Evolutionary conservation across 2,797 vertebrate species (phyloP).

Genomic region (Phrynocephalus guinanensis): DNA sequence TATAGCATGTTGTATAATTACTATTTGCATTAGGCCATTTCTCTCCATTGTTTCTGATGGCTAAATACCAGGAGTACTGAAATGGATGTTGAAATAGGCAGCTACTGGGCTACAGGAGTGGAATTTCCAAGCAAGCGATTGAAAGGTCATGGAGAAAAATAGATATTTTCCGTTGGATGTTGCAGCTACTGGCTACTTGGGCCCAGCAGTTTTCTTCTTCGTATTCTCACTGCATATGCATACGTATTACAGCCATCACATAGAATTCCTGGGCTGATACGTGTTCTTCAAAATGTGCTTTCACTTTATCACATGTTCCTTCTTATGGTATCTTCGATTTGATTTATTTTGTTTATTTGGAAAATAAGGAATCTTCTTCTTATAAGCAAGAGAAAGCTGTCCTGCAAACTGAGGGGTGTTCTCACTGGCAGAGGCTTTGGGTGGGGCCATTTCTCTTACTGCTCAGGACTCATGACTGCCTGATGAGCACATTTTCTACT

Average conservation of each 20-base stretch:
- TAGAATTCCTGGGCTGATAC: background rate
- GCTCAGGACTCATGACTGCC: conserved; percentile 23
- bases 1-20: conserved; percentile 20
- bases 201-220: conserved; percentile 38
- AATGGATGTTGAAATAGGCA: conserved; percentile 47
- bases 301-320: conserved; percentile 22
- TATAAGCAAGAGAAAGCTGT: conserved; percentile 1
- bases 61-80: conserved; percentile 49
- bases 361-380: conserved; percentile 30
- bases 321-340: conserved; percentile 28
- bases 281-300: background rate
- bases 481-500: conserved; percentile 49
- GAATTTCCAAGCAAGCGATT: conserved; percentile 50
- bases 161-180: conserved; percentile 20
- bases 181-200: conserved; percentile 9
- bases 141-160: conserved; percentile 18
- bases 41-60: conserved; percentile 43
- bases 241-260: conserved; percentile 12
- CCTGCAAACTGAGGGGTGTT: conserved; percentile 45
- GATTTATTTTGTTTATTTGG: conserved; percentile 21
- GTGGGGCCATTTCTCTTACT: conserved; percentile 33
- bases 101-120: conserved; percentile 40
- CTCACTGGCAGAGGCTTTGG: conserved; percentile 42
- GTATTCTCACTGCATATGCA: background rate
- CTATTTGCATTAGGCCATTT: conserved; percentile 41